phyloP scores from a whole-genome alignment of 2,888 invertebrate species.

The Ptychoptera contaminata region DNA sequence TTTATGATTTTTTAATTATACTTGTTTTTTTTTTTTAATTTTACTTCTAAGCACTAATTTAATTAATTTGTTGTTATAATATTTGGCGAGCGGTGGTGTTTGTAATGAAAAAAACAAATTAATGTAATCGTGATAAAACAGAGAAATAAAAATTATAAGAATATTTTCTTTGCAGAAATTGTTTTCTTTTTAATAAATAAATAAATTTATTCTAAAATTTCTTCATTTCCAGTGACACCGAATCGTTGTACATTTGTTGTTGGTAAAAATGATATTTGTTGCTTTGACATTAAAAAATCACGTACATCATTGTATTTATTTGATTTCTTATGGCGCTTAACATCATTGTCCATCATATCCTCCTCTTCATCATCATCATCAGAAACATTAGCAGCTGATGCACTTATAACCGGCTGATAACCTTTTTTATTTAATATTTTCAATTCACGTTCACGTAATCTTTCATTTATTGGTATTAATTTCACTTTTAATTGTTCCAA shows the following conservation, averaged over 20 bases:
- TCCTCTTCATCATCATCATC: slow-evolving; percentile 14
- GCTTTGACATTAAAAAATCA: not conserved
- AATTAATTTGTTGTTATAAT: too few relatives aligned
- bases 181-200: too few relatives aligned
- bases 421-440: slow-evolving; percentile 25
- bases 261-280: not conserved
- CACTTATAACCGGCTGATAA: slow-evolving; percentile 16
- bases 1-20: too few relatives aligned
- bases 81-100: too few relatives aligned
- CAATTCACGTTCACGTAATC: slow-evolving; percentile 27
- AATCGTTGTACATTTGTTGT: not conserved
- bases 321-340: not conserved
- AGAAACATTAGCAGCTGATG: slow-evolving; percentile 5
- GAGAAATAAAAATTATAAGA: too few relatives aligned
- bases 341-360: slow-evolving; percentile 13
- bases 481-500: slow-evolving; percentile 26
- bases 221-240: not conserved
- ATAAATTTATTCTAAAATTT: slow-evolving; percentile 4
- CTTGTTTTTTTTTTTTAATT: too few relatives aligned
- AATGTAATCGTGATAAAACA: too few relatives aligned
- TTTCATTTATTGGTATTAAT: slow-evolving; percentile 27
- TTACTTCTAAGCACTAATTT: too few relatives aligned
- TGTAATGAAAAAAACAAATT: too few relatives aligned
- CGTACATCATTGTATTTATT: not conserved
- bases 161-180: too few relatives aligned